These are phyloP conservation scores for Apaloderma vittatum DNA, from an alignment of 2,113 vertebrate genomes.

Conservation along the genomic window DNA sequence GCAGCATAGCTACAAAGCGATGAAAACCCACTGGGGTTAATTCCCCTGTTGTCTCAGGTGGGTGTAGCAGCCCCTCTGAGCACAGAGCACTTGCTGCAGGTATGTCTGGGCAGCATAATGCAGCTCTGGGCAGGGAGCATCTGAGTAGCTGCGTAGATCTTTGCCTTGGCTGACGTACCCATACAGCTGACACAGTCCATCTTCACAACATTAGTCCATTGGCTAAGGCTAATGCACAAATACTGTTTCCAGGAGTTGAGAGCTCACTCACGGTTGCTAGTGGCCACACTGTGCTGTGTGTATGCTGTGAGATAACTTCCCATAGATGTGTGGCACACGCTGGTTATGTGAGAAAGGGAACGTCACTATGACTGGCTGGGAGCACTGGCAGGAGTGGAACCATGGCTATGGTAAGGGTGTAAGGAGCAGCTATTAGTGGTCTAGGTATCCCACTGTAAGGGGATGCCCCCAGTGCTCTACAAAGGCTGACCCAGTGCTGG, in stretches of 20 bases:
- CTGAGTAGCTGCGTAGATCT: background rate
- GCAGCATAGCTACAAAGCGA: background rate
- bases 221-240: background rate
- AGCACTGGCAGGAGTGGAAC: background rate
- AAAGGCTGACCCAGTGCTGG: background rate
- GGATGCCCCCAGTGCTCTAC: background rate
- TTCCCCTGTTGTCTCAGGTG: background rate
- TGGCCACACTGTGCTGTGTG: background rate
- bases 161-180: background rate
- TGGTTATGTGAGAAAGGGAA: background rate
- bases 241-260: background rate
- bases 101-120: background rate
- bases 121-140: background rate
- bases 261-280: background rate
- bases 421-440: background rate
- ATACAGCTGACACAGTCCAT: background rate
- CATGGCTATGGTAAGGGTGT: background rate
- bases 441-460: background rate
- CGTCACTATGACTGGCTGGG: background rate
- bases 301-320: background rate
- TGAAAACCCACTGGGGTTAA: background rate
- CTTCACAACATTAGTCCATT: background rate
- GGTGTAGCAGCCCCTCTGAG: background rate
- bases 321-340: accelerated
- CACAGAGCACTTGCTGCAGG: background rate